Conservation (phyloP, 2,888 invertebrate genomes). For the Spilosoma lubricipeda region DNA sequence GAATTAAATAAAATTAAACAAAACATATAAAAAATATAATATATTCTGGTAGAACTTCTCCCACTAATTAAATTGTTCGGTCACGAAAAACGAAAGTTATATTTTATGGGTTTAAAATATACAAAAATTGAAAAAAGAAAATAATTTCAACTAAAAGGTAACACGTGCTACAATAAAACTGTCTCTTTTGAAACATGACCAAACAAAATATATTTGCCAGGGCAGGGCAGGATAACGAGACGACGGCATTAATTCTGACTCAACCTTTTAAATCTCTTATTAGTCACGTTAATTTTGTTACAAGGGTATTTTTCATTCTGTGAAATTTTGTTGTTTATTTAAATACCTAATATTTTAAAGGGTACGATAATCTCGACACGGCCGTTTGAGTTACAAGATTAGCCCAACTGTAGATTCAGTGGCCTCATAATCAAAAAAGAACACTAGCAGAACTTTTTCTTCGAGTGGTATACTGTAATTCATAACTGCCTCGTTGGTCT, state of each 20-base stretch:
- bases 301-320: neutral
- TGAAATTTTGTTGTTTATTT: neutral
- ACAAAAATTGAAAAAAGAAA: neutral
- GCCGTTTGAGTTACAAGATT: neutral
- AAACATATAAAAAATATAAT: too few species aligned
- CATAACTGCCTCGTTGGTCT: too few species aligned
- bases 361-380: neutral
- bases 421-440: neutral
- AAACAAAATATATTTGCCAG: neutral
- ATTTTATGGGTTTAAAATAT: neutral
- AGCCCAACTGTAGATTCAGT: neutral
- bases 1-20: too few species aligned
- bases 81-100: neutral
- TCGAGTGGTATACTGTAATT: neutral
- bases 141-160: neutral
- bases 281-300: constrained; percentile 1
- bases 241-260: neutral
- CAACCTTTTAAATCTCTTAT: constrained; percentile 5
- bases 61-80: too few species aligned
- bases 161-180: neutral
- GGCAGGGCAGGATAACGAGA: neutral
- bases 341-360: neutral
- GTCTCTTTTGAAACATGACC: constrained; percentile 1
- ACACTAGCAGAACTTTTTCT: neutral
- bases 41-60: neutral